phyloP scores from a whole-genome alignment of 2,888 invertebrate genomes.

The Siphlonurus alternatus region DNA sequence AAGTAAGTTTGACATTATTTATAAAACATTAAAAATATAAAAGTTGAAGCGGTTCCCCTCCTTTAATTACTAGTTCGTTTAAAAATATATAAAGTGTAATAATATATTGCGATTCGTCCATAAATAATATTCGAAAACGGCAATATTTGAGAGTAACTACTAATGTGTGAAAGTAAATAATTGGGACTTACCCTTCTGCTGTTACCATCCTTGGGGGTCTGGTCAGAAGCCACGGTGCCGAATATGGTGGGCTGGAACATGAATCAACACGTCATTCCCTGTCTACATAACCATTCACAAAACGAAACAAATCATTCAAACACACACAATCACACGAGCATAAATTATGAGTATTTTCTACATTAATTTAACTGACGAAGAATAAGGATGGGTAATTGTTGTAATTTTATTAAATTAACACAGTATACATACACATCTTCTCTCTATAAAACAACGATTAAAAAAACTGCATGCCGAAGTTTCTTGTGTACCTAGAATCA shows the following conservation, averaged over 20 bases:
- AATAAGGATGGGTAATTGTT: not conserved
- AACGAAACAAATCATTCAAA: not conserved
- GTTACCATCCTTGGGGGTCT: slow-evolving; percentile 40
- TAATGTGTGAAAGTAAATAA: too few species aligned
- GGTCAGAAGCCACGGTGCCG: slow-evolving; percentile 42
- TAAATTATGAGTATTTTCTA: too few species aligned
- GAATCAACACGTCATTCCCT: slow-evolving; percentile 17
- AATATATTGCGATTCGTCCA: not conserved
- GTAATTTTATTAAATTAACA: not conserved
- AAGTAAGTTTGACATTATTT: too few species aligned
- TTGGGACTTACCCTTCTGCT: slow-evolving; percentile 38
- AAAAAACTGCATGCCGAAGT: too few species aligned
- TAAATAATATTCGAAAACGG: too few species aligned
- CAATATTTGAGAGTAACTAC: too few species aligned
- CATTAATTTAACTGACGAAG: not conserved
- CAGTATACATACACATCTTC: too few species aligned
- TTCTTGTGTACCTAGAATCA: too few species aligned
- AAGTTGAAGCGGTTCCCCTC: too few species aligned
- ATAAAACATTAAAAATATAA: too few species aligned
- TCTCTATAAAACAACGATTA: too few species aligned
- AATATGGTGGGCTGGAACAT: slow-evolving; percentile 43
- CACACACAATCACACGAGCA: slow-evolving; percentile 1
- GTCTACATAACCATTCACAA: not conserved
- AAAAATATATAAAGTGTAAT: not conserved
- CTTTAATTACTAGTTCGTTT: not conserved